These are phyloP conservation scores for Clarias pachynema DNA, from an alignment of 2,797 vertebrate genomes.

Conservation along the genomic window DNA sequence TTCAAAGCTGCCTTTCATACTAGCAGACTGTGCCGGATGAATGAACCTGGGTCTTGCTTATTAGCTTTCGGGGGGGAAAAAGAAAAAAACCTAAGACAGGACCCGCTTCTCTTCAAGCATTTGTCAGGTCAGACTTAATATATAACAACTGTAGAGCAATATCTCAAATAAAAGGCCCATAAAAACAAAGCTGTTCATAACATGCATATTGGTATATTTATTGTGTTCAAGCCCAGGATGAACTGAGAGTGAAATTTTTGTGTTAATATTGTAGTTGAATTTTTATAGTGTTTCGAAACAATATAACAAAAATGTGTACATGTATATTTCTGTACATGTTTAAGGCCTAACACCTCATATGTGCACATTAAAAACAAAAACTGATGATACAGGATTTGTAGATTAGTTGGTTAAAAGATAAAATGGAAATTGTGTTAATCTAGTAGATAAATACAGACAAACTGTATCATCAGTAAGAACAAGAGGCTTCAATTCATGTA, in stretches of 20 bases:
- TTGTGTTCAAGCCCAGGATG: not conserved
- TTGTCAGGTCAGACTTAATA: slow-evolving; percentile 39
- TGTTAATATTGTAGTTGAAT: not conserved
- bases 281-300: not conserved
- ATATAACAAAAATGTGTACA: not conserved
- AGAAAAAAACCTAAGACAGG: slow-evolving; percentile 48
- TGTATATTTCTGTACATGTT: not conserved
- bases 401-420: not conserved
- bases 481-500: not conserved
- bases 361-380: not conserved
- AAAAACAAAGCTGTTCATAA: not conserved
- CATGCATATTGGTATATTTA: not conserved
- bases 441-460: not conserved
- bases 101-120: slow-evolving; percentile 43
- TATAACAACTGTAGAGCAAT: not conserved
- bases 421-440: not conserved
- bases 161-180: not conserved
- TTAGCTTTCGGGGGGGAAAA: slow-evolving; percentile 34
- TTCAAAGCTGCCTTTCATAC: slow-evolving; percentile 70
- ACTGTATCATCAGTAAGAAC: not conserved
- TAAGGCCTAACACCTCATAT: not conserved
- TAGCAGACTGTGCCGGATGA: slow-evolving; percentile 59
- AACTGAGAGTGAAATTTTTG: not conserved
- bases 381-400: not conserved
- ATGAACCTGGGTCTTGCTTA: slow-evolving; percentile 66